A percentile compares a stretch with the other conserved stretches of the same genome.
phyloP scores from a whole-genome alignment of 2,888 invertebrate species.

The Hyppa rectilinea region DNA sequence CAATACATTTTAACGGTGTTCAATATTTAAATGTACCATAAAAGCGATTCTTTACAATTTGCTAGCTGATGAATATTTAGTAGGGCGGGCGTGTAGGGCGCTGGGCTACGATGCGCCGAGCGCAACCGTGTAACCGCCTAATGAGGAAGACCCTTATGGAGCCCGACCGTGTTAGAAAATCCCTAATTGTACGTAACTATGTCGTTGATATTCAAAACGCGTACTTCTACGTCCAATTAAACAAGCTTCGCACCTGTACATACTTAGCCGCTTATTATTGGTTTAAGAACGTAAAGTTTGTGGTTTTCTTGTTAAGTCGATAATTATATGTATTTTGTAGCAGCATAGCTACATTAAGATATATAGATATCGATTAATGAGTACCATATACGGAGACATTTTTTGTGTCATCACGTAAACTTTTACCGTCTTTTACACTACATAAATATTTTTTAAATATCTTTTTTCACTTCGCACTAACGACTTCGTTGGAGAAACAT shows the following conservation, averaged over 20 bases:
- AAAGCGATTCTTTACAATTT: conserved; percentile 82
- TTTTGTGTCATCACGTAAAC: conserved; percentile 47
- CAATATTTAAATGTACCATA: conserved; percentile 79
- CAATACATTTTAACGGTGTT: conserved; percentile 81
- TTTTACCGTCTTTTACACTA: conserved; percentile 54
- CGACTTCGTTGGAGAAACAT: conserved; percentile 70
- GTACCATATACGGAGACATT: conserved; percentile 44
- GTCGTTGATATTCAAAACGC: conserved; percentile 83
- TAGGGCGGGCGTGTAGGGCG: conserved; percentile 73
- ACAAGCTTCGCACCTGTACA: conserved; percentile 69
- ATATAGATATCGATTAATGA: conserved; percentile 57
- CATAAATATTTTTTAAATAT: conserved; percentile 63
- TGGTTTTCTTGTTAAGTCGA: conserved; percentile 55
- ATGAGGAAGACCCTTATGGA: conserved; percentile 85
- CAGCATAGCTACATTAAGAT: conserved; percentile 39
- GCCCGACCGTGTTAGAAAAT: conserved; percentile 83
- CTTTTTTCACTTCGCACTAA: conserved; percentile 71
- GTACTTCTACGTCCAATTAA: conserved; percentile 80
- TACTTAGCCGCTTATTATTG: conserved; percentile 65
- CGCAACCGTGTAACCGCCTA: conserved; percentile 81
- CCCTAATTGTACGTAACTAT: conserved; percentile 85
- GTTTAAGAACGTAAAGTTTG: conserved; percentile 57
- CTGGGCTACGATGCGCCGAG: conserved; percentile 68
- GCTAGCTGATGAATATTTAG: conserved; percentile 86
- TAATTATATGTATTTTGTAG: conserved; percentile 59